Evolutionary conservation across 2,888 invertebrate species (phyloP).

Genomic region (Entomobrya proxima): DNA sequence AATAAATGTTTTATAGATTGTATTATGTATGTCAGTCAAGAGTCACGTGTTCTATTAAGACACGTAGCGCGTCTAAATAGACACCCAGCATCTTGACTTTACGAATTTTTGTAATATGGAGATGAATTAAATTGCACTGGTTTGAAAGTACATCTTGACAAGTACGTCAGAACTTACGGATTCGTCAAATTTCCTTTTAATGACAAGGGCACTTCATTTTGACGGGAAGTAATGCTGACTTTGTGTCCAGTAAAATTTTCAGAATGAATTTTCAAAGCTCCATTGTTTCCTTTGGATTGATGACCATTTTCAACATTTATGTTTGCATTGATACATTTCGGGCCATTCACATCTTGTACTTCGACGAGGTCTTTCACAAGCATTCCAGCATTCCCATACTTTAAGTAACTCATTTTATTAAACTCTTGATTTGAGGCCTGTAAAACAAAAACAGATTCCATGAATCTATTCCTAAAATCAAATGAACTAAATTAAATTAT

Average conservation of each 20-base stretch:
- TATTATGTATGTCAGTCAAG: background rate
- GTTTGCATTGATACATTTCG: background rate
- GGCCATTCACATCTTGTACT: background rate
- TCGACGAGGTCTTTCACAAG: background rate
- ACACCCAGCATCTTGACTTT: background rate
- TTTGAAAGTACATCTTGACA: too few species aligned
- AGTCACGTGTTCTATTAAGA: background rate
- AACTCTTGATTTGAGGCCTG: background rate
- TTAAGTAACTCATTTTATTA: background rate
- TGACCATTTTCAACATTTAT: background rate
- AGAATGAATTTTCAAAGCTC: background rate
- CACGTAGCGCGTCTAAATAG: too few species aligned
- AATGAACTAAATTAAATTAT: too few species aligned
- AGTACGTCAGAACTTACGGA: too few species aligned
- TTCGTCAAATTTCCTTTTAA: constrained; percentile 66
- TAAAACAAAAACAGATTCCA: background rate
- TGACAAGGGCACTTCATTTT: constrained; percentile 26
- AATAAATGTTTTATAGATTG: too few species aligned
- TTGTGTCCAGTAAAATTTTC: background rate
- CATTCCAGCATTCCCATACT: background rate
- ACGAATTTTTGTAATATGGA: too few species aligned
- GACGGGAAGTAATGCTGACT: background rate
- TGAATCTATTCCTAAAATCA: too few species aligned
- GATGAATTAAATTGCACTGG: too few species aligned
- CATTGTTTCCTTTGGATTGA: background rate